phyloP scores from a whole-genome alignment of 2,888 invertebrate species.

The Microchrysa polita region DNA sequence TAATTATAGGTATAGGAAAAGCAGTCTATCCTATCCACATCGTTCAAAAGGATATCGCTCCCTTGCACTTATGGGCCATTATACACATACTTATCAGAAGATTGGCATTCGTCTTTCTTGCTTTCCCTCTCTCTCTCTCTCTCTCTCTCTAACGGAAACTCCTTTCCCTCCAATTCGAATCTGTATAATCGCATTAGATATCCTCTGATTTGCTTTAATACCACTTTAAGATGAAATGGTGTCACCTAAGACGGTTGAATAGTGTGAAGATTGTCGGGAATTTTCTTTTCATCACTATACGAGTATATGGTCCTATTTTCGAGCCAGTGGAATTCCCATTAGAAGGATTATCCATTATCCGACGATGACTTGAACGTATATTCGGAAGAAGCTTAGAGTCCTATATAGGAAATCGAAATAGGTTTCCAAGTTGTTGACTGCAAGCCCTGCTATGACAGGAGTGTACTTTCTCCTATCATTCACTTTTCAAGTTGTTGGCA shows the following conservation, averaged over 20 bases:
- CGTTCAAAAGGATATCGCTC: constrained; percentile 9
- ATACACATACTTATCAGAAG: background rate
- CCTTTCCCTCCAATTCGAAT: too few species aligned
- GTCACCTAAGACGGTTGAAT: constrained; percentile 7
- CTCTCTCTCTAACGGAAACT: too few species aligned
- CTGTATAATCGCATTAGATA: constrained; percentile 2
- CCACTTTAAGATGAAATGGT: constrained; percentile 2
- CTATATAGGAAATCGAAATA: background rate
- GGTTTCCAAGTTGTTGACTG: background rate
- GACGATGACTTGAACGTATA: background rate
- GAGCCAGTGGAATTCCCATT: constrained; percentile 13
- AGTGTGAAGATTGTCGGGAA: constrained; percentile 17
- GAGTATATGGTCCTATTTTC: constrained; percentile 6
- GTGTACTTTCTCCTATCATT: too few species aligned
- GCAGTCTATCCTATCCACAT: background rate
- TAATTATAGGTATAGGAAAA: constrained; percentile 35
- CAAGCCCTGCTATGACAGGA: too few species aligned
- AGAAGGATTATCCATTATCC: constrained; percentile 19
- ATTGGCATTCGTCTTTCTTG: background rate
- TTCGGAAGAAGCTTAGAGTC: too few species aligned
- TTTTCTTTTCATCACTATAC: background rate
- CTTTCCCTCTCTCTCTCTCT: too few species aligned
- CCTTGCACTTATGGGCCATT: background rate
- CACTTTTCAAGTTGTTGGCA: constrained; percentile 5
- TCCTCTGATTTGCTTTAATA: constrained; percentile 10